Evolutionary conservation across 2,797 vertebrate species (phyloP).

Genomic region (Adrianichthys oophorus): DNA sequence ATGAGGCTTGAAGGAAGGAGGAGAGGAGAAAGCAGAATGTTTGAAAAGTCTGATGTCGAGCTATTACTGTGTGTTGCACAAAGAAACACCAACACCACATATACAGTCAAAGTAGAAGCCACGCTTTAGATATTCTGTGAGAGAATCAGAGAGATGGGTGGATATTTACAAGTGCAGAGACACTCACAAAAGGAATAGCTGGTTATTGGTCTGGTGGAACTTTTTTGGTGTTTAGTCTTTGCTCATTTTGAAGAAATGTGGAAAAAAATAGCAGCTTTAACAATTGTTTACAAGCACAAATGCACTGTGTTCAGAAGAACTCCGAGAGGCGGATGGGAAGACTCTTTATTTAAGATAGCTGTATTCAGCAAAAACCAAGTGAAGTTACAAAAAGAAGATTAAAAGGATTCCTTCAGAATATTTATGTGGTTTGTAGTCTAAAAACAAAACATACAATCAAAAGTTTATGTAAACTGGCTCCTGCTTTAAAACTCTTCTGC

Average conservation of each 20-base stretch:
- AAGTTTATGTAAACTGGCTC: no score
- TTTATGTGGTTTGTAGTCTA: no score
- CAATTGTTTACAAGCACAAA: conserved; percentile 61
- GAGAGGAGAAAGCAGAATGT: conserved; percentile 45
- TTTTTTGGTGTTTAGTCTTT: conserved; percentile 27
- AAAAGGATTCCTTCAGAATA: no score
- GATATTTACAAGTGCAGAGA: conserved; percentile 21
- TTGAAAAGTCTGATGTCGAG: conserved; percentile 63
- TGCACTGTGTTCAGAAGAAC: conserved; percentile 45
- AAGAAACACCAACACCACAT: conserved; percentile 4
- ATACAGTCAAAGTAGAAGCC: conserved; percentile 11
- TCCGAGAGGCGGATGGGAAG: conserved; percentile 28
- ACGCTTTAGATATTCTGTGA: conserved; percentile 32
- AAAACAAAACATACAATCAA: no score
- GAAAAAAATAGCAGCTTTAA: conserved; percentile 42
- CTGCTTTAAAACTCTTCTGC: no score
- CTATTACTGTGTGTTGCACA: conserved; percentile 46
- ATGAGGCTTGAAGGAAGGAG: conserved; percentile 53
- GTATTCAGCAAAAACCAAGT: neutral
- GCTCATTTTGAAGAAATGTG: conserved; percentile 40
- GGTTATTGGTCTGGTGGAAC: conserved; percentile 56
- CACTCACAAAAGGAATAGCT: conserved; percentile 16
- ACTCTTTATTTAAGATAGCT: neutral
- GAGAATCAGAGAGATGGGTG: conserved; percentile 23
- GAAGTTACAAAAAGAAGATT: no score